Evolutionary conservation across 2,113 vertebrate genomes (phyloP), one percentile per base, ranked within the genome.

Genomic region (Myotis lucifugus): DNA sequence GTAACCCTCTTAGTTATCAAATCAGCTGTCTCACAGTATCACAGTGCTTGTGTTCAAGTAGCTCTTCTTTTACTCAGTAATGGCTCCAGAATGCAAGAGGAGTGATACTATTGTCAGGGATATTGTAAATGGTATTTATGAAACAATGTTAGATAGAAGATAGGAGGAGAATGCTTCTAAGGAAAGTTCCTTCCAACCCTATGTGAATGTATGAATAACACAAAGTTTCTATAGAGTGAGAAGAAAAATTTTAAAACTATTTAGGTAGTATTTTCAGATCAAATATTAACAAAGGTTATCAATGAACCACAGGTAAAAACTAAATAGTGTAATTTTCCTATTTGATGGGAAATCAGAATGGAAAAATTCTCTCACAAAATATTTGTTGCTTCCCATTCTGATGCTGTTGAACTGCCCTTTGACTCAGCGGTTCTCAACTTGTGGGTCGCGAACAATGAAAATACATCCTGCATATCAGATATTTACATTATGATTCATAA

Each of bases 321-420:
- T 67, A 72, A 95, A 48, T 76, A 92, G 14, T 69, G 34, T 61
- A 27, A 72, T 83, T 92, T 94, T 3, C n/a, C 54, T 61, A n/a
- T 84, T 46, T 37, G 50, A 42, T 78, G 52, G n/a, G 50, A 95
- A 88, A 59, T 91, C 66, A 76, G 59, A 92, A 74, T 50, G 59
- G 56, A 77, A 95, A 40, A 72, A 32, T 42, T 64, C 69, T 91
- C 27, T 56, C 42, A 74, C 21, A 50, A 40, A 86, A 54, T 83
- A 32, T 8, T 61, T 81, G 12, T 85, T 82, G 11, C 25, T 93
- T 70, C n/a, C 8, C 50, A 40, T 70, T 91, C 18, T 79, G 29
- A 73, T 95, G 29, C 42, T 64, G 1, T 85, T 88, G 32, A 50
- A 48, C 42, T 91, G 8, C 32, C 86, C 25, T 74, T 86, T 83